Percentiles rank a stretch among this genome's conserved stretches.
phyloP scores from a whole-genome alignment of 2,888 invertebrate species.

The Drosophila mimica region DNA sequence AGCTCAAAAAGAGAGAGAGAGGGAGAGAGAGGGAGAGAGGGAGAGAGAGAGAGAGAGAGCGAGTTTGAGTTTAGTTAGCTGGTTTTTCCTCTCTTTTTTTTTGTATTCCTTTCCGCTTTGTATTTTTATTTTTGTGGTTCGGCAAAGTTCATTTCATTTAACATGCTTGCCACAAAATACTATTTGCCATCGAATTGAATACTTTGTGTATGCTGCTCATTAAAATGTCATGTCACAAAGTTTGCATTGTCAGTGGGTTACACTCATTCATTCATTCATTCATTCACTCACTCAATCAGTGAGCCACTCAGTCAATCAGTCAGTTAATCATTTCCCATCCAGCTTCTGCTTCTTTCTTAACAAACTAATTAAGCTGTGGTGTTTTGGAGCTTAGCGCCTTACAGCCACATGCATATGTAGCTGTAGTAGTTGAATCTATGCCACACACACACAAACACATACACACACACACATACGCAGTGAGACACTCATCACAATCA shows the following conservation, averaged over 20 bases:
- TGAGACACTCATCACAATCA: slow-evolving; percentile 67
- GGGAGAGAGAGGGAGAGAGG: background rate
- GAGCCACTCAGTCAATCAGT: slow-evolving; percentile 23
- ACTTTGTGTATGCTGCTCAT: slow-evolving; percentile 22
- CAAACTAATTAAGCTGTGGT: slow-evolving; percentile 63
- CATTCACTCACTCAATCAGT: slow-evolving; percentile 12
- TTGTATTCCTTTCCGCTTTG: background rate
- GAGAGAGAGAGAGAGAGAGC: background rate
- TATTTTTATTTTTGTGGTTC: slow-evolving; percentile 1
- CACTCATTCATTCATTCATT: slow-evolving; percentile 17
- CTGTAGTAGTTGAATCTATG: slow-evolving; percentile 38
- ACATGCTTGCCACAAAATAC: slow-evolving; percentile 26
- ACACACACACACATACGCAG: slow-evolving; percentile 17
- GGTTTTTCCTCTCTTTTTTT: slow-evolving; percentile 8
- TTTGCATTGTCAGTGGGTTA: slow-evolving; percentile 2
- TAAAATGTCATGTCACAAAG: slow-evolving; percentile 14
- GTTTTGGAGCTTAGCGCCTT: slow-evolving; percentile 24
- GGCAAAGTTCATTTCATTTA: slow-evolving; percentile 13
- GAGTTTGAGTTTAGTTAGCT: slow-evolving; percentile 4
- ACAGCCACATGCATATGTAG: slow-evolving; percentile 22
- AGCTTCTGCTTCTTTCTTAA: slow-evolving; percentile 56
- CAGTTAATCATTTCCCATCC: slow-evolving; percentile 40
- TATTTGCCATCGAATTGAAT: slow-evolving; percentile 27
- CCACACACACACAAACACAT: slow-evolving; percentile 12
- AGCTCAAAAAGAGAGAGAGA: slow-evolving; percentile 11